Evolutionary conservation across 2,113 vertebrate genomes (phyloP).

Genomic region (Theristicus caerulescens): DNA sequence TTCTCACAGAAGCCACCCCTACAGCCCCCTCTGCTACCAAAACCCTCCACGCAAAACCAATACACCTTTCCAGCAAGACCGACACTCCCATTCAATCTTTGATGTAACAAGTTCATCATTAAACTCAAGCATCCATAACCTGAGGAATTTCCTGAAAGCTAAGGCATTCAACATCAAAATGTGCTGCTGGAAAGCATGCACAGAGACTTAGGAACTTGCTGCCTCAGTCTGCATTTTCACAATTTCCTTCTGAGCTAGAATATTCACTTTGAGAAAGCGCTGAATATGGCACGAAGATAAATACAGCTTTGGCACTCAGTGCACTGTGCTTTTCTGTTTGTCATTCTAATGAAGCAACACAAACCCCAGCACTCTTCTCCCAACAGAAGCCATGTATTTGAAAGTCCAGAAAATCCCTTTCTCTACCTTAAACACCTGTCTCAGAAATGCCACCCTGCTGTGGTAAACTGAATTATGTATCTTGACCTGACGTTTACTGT

Average conservation of each 20-base stretch:
- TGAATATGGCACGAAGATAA: not conserved
- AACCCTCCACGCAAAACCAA: no score
- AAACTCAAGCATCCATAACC: not conserved
- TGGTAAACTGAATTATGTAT: not conserved
- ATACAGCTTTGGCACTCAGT: not conserved
- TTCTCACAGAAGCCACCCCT: no score
- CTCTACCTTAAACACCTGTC: not conserved
- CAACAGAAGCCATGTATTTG: not conserved
- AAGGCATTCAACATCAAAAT: not conserved
- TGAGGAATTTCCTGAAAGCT: not conserved
- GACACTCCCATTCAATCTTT: not conserved
- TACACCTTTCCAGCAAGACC: not conserved
- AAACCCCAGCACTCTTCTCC: not conserved
- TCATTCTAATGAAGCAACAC: not conserved
- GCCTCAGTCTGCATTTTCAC: not conserved
- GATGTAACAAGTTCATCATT: not conserved
- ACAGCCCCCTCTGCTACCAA: no score
- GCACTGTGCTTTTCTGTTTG: not conserved
- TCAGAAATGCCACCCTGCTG: not conserved
- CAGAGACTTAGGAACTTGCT: not conserved
- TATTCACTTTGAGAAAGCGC: not conserved
- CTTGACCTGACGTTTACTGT: not conserved
- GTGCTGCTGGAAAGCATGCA: not conserved
- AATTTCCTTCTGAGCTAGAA: not conserved
- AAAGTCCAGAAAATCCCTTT: not conserved